Evolutionary conservation across 1,140 invertebrate genomes (phyloP).

Genomic region (Zaprionus nigranus): DNA sequence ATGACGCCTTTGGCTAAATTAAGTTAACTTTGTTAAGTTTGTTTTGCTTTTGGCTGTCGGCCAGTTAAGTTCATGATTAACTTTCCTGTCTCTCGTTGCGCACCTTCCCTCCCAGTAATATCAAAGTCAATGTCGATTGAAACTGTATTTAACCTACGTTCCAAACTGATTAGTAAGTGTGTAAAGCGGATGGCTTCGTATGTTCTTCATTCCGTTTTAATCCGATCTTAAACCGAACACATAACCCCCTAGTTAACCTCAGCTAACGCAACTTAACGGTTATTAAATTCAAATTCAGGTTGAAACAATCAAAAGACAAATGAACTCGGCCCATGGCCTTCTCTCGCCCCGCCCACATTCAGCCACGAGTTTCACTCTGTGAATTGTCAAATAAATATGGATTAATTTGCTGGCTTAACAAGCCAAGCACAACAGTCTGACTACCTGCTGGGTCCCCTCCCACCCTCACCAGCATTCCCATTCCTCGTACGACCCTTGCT

Average conservation of each 20-base stretch:
- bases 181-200: not conserved
- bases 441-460: not conserved
- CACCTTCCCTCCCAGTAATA: not conserved
- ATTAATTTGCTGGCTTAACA: constrained; percentile 29
- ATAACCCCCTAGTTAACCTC: not conserved
- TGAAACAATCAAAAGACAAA: not conserved
- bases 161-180: not conserved
- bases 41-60: constrained; percentile 33
- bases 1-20: constrained; percentile 47
- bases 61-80: constrained; percentile 46
- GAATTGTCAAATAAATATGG: constrained; percentile 32
- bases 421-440: constrained; percentile 2
- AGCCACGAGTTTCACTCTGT: not conserved
- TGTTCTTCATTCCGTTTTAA: not conserved
- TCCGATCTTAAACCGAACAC: not conserved
- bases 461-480: not conserved
- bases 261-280: not conserved
- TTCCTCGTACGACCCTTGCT: not conserved
- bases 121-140: constrained; percentile 7
- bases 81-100: constrained; percentile 10
- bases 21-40: constrained; percentile 51
- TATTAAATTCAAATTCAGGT: constrained; percentile 17
- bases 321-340: not conserved
- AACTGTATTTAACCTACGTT: not conserved
- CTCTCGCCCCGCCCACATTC: not conserved